phyloP scores from a whole-genome alignment of 23 tunicate species.

The Ascidia mentula region DNA sequence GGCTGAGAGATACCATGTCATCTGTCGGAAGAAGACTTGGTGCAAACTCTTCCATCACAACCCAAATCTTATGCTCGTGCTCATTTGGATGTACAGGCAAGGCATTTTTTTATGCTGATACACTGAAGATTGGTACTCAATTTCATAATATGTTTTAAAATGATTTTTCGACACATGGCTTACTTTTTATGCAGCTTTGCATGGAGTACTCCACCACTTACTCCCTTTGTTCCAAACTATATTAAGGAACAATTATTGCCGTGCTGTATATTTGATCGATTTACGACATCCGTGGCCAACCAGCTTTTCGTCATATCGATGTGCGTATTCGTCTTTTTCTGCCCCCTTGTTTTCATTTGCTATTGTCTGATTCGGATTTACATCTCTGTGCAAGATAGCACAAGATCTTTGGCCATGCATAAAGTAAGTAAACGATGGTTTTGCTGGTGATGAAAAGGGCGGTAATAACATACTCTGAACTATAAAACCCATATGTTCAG shows the following conservation, averaged over 20 bases:
- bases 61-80: background rate
- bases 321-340: constrained; percentile 28
- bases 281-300: constrained; percentile 13
- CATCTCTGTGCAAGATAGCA: constrained; percentile 19
- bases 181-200: constrained; percentile 12
- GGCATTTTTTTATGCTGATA: no score
- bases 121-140: no score
- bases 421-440: constrained; percentile 17
- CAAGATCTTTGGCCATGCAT: constrained; percentile 4
- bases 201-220: constrained; percentile 38
- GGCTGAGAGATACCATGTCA: constrained; percentile 33
- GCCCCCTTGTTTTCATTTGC: constrained; percentile 30
- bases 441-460: no score
- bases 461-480: no score
- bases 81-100: constrained; percentile 38
- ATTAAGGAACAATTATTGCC: constrained; percentile 41
- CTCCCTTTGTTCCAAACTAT: constrained; percentile 31
- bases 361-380: constrained; percentile 33
- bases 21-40: constrained; percentile 12
- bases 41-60: constrained; percentile 9
- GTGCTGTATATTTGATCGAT: constrained; percentile 52
- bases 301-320: constrained; percentile 23
- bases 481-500: no score
- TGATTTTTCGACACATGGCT: no score
- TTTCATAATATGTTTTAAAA: background rate